Conservation (phyloP, 2,113 vertebrate genomes). For the Indri indri region DNA sequence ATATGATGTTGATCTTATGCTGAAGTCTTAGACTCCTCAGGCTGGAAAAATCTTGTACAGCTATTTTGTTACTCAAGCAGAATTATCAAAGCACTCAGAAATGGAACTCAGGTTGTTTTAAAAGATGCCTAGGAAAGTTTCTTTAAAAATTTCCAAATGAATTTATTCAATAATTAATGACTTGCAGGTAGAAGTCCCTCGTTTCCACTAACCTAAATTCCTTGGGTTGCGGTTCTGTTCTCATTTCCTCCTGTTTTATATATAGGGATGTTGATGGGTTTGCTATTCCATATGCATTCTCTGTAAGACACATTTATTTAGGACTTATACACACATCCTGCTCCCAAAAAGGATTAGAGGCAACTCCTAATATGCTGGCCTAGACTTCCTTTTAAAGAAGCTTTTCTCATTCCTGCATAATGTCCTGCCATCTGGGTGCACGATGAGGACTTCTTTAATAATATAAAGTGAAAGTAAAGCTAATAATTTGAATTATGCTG, state of each 20-base stretch:
- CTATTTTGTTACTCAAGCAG: neutral
- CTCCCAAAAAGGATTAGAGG: neutral
- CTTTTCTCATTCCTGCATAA: neutral
- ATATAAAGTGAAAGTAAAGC: neutral
- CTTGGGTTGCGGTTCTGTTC: neutral
- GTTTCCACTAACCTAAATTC: neutral
- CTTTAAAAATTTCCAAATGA: neutral
- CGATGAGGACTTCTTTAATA: neutral
- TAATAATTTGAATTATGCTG: neutral
- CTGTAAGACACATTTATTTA: neutral
- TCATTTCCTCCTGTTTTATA: neutral
- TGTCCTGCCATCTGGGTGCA: neutral
- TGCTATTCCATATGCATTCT: neutral
- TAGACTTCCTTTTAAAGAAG: neutral
- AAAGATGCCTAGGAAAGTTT: neutral
- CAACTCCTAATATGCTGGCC: neutral
- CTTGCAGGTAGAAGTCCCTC: neutral
- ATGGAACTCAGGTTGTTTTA: neutral
- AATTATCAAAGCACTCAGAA: neutral
- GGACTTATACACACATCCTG: neutral
- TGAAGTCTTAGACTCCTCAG: neutral
- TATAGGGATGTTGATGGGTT: neutral
- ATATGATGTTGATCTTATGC: neutral
- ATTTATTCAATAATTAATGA: neutral
- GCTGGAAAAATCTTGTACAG: neutral